Conservation (phyloP, 2,888 invertebrate species). For the Stenchaetothrips biformis region DNA sequence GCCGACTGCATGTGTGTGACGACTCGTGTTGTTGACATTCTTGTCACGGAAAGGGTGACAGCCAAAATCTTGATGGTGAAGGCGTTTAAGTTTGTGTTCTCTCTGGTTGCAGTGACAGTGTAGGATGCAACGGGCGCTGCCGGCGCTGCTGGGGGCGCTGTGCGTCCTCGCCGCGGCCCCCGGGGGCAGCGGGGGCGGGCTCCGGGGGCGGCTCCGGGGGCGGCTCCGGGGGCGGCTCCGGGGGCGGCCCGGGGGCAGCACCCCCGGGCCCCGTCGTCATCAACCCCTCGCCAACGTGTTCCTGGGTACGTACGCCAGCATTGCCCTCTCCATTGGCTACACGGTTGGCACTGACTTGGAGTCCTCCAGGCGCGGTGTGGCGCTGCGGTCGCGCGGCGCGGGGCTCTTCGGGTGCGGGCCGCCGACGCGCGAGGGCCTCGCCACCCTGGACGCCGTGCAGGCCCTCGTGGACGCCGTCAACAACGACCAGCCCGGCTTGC, state of each 20-base stretch:
- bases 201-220: no score
- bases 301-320: background rate
- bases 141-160: background rate
- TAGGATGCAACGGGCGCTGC: background rate
- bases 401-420: conserved; percentile 9
- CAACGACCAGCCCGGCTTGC: background rate
- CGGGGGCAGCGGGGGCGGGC: background rate
- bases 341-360: no score
- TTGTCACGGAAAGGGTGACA: no score
- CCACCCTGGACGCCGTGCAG: background rate
- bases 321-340: no score
- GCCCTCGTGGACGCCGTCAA: conserved; percentile 1
- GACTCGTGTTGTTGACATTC: no score
- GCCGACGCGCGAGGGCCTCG: background rate
- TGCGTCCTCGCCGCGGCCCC: background rate
- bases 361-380: background rate
- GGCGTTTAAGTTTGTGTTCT: background rate
- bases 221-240: background rate
- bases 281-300: background rate
- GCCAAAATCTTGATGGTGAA: no score
- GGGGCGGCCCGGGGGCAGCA: background rate
- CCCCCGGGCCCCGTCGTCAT: background rate
- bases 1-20: no score
- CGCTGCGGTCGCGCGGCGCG: background rate
- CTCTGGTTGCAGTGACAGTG: conserved; percentile 3